These are phyloP conservation scores for Drosophila kikkawai DNA, from an alignment of 1,140 invertebrate genomes.

Conservation along the genomic window DNA sequence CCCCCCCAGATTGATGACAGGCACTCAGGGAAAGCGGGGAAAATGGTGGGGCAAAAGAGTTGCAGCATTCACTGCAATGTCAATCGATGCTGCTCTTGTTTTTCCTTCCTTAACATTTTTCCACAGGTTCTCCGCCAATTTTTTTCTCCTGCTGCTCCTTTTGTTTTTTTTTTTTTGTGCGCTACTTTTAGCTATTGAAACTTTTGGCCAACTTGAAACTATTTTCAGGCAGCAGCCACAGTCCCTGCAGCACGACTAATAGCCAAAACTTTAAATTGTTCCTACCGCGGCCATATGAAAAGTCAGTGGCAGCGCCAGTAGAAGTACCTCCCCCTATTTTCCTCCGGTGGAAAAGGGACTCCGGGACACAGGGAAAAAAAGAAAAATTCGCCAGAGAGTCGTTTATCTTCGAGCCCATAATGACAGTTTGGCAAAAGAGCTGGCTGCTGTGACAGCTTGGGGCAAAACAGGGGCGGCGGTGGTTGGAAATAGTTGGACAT, in stretches of 20 bases:
- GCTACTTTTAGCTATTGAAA: constrained; percentile 55
- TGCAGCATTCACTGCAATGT: constrained; percentile 57
- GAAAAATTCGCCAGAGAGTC: constrained; percentile 72
- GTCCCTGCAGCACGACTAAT: constrained; percentile 59
- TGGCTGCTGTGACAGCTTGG: constrained; percentile 72
- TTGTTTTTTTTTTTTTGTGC: constrained; percentile 8
- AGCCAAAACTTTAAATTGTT: constrained; percentile 83
- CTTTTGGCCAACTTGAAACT: constrained; percentile 78
- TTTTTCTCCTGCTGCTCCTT: not conserved
- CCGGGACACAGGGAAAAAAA: constrained; percentile 9
- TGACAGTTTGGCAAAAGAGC: constrained; percentile 74
- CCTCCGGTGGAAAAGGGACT: constrained; percentile 9
- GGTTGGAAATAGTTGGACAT: constrained; percentile 26
- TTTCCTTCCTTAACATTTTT: constrained; percentile 25
- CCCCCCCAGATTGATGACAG: constrained; percentile 59
- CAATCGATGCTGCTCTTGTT: constrained; percentile 69
- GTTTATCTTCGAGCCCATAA: constrained; percentile 81
- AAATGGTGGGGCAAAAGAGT: constrained; percentile 13
- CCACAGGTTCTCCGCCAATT: constrained; percentile 19
- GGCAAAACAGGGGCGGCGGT: constrained; percentile 10
- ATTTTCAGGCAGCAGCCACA: constrained; percentile 51
- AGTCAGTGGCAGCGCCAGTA: constrained; percentile 55
- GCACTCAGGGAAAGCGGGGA: constrained; percentile 24
- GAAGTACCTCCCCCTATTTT: constrained; percentile 13
- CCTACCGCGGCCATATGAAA: constrained; percentile 75